phyloP scores from a whole-genome alignment of 2,113 vertebrate genomes.

The Epinephelus lanceolatus region DNA sequence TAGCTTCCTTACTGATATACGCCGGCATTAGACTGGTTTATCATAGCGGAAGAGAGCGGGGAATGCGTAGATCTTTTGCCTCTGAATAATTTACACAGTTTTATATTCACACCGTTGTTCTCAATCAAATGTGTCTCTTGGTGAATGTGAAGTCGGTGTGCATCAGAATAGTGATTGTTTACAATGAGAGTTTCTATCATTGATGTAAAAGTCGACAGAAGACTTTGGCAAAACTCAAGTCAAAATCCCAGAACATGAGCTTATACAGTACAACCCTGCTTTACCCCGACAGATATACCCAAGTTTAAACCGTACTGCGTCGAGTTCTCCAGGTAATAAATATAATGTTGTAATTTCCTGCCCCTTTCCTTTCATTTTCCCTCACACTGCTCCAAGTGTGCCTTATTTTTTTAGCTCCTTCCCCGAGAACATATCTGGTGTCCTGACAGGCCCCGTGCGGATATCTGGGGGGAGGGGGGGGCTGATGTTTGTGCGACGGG shows the following conservation, averaged over 20 bases:
- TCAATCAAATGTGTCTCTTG: slow-evolving; percentile 14
- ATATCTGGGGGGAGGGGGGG: not conserved
- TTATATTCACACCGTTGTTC: slow-evolving; percentile 27
- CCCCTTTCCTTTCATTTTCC: slow-evolving; percentile 13
- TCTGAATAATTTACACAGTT: slow-evolving; percentile 40
- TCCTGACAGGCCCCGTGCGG: slow-evolving; percentile 36
- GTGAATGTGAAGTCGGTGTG: slow-evolving; percentile 39
- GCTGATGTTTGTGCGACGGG: slow-evolving; percentile 54
- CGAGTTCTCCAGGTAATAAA: slow-evolving; percentile 32
- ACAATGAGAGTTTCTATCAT: slow-evolving; percentile 1
- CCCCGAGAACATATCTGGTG: slow-evolving; percentile 25
- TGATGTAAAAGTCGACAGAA: slow-evolving; percentile 27
- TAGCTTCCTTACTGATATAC: slow-evolving; percentile 23
- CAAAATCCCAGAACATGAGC: not conserved
- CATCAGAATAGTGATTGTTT: slow-evolving; percentile 40
- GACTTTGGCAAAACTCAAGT: slow-evolving; percentile 8
- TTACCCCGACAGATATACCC: slow-evolving; percentile 6
- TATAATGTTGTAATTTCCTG: slow-evolving; percentile 44
- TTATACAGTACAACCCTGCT: not conserved
- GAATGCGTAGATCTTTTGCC: not conserved
- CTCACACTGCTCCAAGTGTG: slow-evolving; percentile 38
- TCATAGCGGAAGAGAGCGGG: slow-evolving; percentile 3
- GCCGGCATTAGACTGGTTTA: slow-evolving; percentile 34
- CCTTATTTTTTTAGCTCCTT: slow-evolving; percentile 37
- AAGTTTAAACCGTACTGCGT: slow-evolving; percentile 2